These are phyloP conservation scores for Xiphorhynchus elegans DNA, from an alignment of 2,113 vertebrate species.

Conservation along the genomic window DNA sequence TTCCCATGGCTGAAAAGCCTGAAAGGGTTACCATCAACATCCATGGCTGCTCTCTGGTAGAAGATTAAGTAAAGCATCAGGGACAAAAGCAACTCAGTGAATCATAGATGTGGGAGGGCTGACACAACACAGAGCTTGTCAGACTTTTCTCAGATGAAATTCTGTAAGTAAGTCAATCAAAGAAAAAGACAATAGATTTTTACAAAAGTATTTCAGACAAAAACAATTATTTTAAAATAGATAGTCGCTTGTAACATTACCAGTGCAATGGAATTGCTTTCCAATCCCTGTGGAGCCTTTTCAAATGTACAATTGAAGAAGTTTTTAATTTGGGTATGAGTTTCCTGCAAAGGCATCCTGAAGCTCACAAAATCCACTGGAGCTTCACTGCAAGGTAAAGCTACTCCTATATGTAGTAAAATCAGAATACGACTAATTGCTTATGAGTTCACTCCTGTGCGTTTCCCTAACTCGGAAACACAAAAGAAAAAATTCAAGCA, in stretches of 20 bases:
- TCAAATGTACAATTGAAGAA: neutral
- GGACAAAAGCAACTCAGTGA: neutral
- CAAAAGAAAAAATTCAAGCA: fast-evolving
- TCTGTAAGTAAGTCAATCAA: slow-evolving; percentile 13
- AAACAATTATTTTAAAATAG: neutral
- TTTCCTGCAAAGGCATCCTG: neutral
- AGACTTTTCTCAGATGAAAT: neutral
- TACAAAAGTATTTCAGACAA: neutral
- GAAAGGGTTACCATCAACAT: neutral
- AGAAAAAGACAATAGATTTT: neutral
- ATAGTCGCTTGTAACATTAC: neutral
- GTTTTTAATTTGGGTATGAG: neutral
- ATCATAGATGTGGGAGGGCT: neutral
- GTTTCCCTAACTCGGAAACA: neutral
- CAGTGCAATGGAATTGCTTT: neutral
- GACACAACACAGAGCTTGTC: neutral
- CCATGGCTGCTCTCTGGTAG: neutral
- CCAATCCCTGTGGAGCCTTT: neutral
- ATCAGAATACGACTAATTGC: neutral
- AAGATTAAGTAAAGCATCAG: neutral
- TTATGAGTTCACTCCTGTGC: neutral
- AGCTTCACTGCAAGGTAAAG: neutral
- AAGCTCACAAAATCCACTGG: neutral
- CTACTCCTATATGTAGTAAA: neutral
- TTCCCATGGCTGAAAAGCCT: neutral